phyloP scores from a whole-genome alignment of 1,140 invertebrate genomes.

The Drosophila nikananu region DNA sequence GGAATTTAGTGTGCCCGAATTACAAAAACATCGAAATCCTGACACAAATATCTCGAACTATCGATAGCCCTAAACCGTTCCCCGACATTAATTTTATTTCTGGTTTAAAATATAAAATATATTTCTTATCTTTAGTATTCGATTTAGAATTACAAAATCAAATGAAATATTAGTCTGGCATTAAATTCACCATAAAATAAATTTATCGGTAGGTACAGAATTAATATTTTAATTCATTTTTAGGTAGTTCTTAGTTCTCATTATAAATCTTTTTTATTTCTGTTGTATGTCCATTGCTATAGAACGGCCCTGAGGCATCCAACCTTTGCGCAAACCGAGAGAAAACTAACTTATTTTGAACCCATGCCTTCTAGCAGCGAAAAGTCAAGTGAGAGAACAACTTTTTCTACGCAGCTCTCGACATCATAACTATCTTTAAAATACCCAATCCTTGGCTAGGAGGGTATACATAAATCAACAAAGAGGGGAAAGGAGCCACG shows the following conservation, averaged over 20 bases:
- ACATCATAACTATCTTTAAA: constrained; percentile 29
- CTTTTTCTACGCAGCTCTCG: constrained; percentile 17
- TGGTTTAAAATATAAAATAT: neutral
- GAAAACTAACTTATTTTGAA: constrained; percentile 4
- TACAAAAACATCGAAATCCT: no score
- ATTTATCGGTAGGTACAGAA: no score
- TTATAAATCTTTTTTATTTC: neutral
- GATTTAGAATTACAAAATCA: neutral
- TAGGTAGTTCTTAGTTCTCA: no score
- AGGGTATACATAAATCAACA: constrained; percentile 30
- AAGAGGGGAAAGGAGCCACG: constrained; percentile 11
- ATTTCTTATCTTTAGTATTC: no score
- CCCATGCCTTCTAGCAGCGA: neutral
- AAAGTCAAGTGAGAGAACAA: constrained; percentile 2
- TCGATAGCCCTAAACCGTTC: no score
- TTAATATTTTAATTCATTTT: neutral
- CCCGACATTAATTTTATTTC: no score
- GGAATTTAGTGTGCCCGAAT: no score
- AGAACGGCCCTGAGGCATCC: neutral
- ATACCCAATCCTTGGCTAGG: constrained; percentile 18
- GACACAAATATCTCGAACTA: no score
- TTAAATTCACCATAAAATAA: no score
- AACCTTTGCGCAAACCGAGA: neutral
- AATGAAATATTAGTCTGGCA: neutral
- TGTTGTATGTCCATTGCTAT: neutral